Conservation (phyloP, 2,888 invertebrate genomes). For the Pediacus dermestoides region DNA sequence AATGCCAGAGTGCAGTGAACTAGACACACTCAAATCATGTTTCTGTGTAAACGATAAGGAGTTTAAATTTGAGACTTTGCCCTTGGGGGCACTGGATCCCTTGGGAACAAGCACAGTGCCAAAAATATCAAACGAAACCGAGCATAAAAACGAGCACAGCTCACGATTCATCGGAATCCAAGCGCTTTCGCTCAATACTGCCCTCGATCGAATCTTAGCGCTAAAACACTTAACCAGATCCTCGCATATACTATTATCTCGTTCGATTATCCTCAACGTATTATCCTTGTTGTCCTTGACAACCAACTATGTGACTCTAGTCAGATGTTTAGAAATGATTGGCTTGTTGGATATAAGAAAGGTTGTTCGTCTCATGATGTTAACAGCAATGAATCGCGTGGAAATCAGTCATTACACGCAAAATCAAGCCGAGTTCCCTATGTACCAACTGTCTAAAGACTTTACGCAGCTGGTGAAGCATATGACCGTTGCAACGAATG, state of each 20-base stretch:
- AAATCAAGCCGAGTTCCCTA: conserved; percentile 32
- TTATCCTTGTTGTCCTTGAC: conserved; percentile 49
- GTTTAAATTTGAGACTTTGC: conserved; percentile 43
- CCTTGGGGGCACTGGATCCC: conserved; percentile 53
- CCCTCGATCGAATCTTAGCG: conserved; percentile 53
- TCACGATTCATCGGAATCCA: conserved; percentile 48
- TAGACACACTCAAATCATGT: conserved; percentile 40
- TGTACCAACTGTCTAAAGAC: conserved; percentile 35
- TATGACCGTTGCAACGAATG: conserved; percentile 38
- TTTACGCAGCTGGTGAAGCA: conserved; percentile 38
- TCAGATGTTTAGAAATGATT: conserved; percentile 43
- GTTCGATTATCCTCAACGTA: conserved; percentile 56
- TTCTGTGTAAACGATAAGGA: conserved; percentile 47
- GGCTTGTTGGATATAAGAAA: conserved; percentile 58
- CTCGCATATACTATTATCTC: conserved; percentile 54
- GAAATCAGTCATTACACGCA: conserved; percentile 44
- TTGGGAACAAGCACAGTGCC: conserved; percentile 53
- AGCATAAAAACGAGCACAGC: conserved; percentile 32
- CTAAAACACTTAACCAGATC: conserved; percentile 53
- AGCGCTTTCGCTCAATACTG: conserved; percentile 49
- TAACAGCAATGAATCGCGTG: conserved; percentile 57
- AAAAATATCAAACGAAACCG: conserved; percentile 39
- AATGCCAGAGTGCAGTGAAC: conserved; percentile 37
- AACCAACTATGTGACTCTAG: conserved; percentile 39
- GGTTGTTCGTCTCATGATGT: conserved; percentile 58